Evolutionary conservation across 2,797 vertebrate genomes (phyloP), one percentile per base, ranked within the genome.

Genomic region (Amphiprion clarkii): DNA sequence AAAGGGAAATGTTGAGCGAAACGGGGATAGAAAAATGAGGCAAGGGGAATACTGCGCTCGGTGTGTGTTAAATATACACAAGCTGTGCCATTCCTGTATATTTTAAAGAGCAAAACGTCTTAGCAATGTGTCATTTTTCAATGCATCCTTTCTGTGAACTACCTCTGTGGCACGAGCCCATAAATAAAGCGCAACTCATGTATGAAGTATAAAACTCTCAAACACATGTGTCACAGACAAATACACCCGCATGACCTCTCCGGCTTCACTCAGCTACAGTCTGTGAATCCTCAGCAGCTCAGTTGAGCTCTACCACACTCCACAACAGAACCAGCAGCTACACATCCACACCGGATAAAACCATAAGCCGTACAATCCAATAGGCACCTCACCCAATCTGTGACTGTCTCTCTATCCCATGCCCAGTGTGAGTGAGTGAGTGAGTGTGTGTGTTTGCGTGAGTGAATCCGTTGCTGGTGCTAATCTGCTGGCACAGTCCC

Each of bases 401-500:
- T 80, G 83, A 79, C 81, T 78, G 75, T 62, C 76, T 83, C 82
- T 88, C 68, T 62, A 63, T 77, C 62, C 76, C 23, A 56, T 87
- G 67, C 84, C 71, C 81, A 71, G 48, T n/a, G 40, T 42, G 40
- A 3, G 13, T 42, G 55, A 65, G 17, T 68, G 67, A 80, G 65
- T 59, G 51, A 64, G 74, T 75, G 74, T 74, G 58, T 67, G 71
- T 63, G 63, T 79, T 62, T 81, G 76, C 76, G 64, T 36, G 74
- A 58, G 77, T 73, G 86, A 88, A 88, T 92, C 88, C 87, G 82
- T 83, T 87, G 83, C 89, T 79, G 58, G 78, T 74, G 69, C 89
- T 92, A 93, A 93, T 92, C 91, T 92, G 87, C 81, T 89, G 85
- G 88, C 85, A 68, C 79, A 86, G 76, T 67, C 85, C 71, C 82